phyloP scores from a whole-genome alignment of 2,888 invertebrate genomes.

The Eristalis arbustorum region DNA sequence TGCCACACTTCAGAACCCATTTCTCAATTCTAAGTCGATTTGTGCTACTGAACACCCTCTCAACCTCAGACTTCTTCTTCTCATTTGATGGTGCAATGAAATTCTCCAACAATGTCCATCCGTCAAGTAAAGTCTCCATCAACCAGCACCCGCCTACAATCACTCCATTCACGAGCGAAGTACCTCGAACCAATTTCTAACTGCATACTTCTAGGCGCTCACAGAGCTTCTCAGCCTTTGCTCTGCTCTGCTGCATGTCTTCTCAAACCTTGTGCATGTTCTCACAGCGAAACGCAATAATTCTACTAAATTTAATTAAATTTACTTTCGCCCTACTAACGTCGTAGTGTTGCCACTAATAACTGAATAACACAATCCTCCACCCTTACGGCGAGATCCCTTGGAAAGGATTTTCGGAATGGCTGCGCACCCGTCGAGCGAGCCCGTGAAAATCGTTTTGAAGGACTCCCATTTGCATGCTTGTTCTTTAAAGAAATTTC shows the following conservation, averaged over 20 bases:
- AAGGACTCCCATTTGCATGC: slow-evolving; percentile 45
- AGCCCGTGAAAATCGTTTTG: slow-evolving; percentile 34
- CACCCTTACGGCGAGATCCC: slow-evolving; percentile 25
- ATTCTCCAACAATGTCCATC: background rate
- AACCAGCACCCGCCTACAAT: background rate
- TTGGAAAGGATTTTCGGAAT: slow-evolving; percentile 45
- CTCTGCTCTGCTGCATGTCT: background rate
- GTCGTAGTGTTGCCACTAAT: slow-evolving; percentile 50
- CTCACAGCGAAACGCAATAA: background rate
- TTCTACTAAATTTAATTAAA: slow-evolving; percentile 26
- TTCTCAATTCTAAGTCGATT: too few relatives aligned
- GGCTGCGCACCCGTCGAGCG: background rate
- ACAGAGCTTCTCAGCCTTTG: background rate
- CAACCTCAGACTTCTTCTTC: too few relatives aligned
- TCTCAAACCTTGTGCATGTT: background rate
- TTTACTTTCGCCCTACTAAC: slow-evolving; percentile 33
- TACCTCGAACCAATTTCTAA: background rate
- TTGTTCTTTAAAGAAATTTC: slow-evolving; percentile 79
- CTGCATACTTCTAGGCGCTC: background rate
- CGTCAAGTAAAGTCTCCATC: background rate
- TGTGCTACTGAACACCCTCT: too few relatives aligned
- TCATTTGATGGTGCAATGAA: background rate
- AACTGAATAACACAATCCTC: background rate
- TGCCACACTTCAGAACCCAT: too few relatives aligned
- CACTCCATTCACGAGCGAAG: background rate